phyloP scores from a whole-genome alignment of 1,140 invertebrate species.

The Spodoptera litura region DNA sequence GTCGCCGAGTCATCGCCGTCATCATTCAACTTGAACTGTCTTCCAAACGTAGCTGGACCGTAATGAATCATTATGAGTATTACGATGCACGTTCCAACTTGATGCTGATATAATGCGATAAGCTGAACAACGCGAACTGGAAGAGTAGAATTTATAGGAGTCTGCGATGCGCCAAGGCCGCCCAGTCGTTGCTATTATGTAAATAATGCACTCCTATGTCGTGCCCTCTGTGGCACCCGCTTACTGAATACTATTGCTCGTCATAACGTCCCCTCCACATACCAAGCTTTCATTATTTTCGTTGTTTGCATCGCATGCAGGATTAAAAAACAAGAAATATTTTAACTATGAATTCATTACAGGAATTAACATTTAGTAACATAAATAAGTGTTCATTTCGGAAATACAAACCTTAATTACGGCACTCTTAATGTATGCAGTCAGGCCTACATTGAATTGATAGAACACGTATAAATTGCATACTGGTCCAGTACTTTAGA shows the following conservation, averaged over 20 bases:
- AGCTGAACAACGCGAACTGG: slow-evolving; percentile 47
- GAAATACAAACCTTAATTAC: slow-evolving; percentile 30
- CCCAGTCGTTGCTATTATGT: slow-evolving; percentile 73
- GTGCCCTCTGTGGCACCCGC: slow-evolving; percentile 57
- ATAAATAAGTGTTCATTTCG: slow-evolving; percentile 11
- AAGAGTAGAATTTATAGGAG: slow-evolving; percentile 56
- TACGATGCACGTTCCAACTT: slow-evolving; percentile 36
- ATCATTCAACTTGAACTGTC: slow-evolving; percentile 59
- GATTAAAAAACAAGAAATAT: no score
- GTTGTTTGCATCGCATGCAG: slow-evolving; percentile 17
- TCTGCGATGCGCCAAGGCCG: slow-evolving; percentile 67
- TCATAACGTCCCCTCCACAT: slow-evolving; percentile 51
- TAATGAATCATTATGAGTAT: slow-evolving; percentile 48
- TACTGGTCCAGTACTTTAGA: slow-evolving; percentile 36
- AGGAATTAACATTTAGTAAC: neutral
- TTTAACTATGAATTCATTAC: slow-evolving; percentile 1
- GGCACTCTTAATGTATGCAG: slow-evolving; percentile 20
- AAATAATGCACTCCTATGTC: slow-evolving; percentile 68
- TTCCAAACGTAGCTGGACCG: slow-evolving; percentile 30
- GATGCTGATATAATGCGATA: slow-evolving; percentile 48
- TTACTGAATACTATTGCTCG: slow-evolving; percentile 55
- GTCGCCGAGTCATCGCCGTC: slow-evolving; percentile 65
- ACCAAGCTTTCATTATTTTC: slow-evolving; percentile 27
- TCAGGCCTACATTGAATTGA: slow-evolving; percentile 33
- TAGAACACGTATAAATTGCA: slow-evolving; percentile 40